These are phyloP conservation scores for Leucopsar rothschildi DNA, from an alignment of 2,113 vertebrate genomes.

Conservation along the genomic window DNA sequence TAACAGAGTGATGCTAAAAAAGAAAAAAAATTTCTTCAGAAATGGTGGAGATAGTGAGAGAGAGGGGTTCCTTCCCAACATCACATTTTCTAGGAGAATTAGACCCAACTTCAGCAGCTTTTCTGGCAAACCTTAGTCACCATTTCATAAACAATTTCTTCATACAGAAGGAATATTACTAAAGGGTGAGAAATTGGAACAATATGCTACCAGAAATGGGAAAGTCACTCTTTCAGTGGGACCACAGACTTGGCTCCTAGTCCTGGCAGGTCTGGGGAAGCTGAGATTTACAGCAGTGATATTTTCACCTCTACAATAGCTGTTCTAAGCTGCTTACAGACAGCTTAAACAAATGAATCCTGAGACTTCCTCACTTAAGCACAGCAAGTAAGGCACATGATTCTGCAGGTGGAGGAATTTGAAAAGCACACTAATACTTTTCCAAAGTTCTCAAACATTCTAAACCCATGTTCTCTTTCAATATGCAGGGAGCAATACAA, in stretches of 20 bases:
- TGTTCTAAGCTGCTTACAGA: constrained; percentile 8
- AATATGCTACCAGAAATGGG: neutral
- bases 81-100: neutral
- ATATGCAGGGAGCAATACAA: neutral
- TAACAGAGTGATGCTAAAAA: neutral
- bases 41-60: neutral
- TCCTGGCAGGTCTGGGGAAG: neutral
- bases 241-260: neutral
- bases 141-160: neutral
- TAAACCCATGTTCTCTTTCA: neutral
- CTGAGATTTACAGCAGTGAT: neutral
- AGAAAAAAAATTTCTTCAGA: neutral
- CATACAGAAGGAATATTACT: neutral
- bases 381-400: neutral
- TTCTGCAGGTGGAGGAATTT: neutral
- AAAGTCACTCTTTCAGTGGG: neutral
- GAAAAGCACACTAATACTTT: neutral
- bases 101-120: neutral
- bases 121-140: neutral
- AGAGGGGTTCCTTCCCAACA: neutral
- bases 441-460: neutral
- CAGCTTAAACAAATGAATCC: neutral
- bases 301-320: neutral
- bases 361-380: neutral
- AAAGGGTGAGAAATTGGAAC: neutral